These are phyloP conservation scores for Aselliscus stoliczkanus DNA, from an alignment of 2,797 vertebrate genomes.

Conservation along the genomic window DNA sequence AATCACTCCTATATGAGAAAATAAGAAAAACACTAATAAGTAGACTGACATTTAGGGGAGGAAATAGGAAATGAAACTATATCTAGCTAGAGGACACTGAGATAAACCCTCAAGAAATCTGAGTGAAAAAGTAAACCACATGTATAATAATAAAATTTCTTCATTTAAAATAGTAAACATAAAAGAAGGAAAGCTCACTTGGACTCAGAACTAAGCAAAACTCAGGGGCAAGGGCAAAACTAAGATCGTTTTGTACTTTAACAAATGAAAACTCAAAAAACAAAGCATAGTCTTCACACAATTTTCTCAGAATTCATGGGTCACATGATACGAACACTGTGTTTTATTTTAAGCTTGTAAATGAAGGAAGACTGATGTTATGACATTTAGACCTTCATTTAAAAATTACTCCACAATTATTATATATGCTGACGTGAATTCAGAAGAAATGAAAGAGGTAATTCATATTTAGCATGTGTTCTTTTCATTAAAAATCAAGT, in stretches of 20 bases:
- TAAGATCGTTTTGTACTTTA: neutral
- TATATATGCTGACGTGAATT: neutral
- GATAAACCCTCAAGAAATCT: neutral
- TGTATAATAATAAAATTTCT: neutral
- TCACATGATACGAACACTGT: neutral
- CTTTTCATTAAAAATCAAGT: neutral
- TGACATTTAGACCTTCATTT: neutral
- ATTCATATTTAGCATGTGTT: neutral
- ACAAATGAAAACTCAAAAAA: neutral
- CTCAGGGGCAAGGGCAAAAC: neutral
- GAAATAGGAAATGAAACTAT: neutral
- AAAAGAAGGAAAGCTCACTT: neutral
- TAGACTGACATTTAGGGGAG: neutral
- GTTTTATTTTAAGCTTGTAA: neutral
- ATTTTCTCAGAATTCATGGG: neutral
- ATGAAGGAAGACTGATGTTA: neutral
- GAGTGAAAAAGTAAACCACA: neutral
- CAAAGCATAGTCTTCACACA: neutral
- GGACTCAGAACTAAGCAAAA: neutral
- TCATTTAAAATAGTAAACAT: conserved; percentile 16
- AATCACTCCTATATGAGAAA: neutral
- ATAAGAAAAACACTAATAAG: neutral
- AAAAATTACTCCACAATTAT: neutral
- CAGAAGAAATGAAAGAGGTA: neutral
- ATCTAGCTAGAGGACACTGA: neutral